Percentiles rank a stretch among this genome's conserved stretches.
Evolutionary conservation across 2,113 vertebrate species (phyloP).

Genomic region (Rhombomys opimus): DNA sequence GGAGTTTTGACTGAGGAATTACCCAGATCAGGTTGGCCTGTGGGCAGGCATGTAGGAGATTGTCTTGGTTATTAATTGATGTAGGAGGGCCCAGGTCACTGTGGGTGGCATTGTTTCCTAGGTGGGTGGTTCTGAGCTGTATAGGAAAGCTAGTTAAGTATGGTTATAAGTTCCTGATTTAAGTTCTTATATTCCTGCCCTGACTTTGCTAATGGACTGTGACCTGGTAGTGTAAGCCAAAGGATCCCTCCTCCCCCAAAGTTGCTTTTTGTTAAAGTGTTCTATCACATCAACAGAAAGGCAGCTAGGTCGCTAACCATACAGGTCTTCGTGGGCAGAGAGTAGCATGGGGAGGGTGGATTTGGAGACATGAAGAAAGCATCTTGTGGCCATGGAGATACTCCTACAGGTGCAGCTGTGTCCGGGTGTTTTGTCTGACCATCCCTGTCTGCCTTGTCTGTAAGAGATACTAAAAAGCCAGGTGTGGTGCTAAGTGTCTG

Average conservation of each 20-base stretch:
- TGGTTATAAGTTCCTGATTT: not conserved
- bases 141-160: not conserved
- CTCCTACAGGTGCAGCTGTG: no score
- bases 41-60: no score
- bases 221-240: not conserved
- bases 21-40: no score
- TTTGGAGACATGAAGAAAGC: not conserved
- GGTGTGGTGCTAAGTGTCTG: not conserved
- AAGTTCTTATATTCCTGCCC: not conserved
- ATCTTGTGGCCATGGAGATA: not conserved
- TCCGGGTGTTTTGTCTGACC: no score
- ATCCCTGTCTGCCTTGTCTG: no score
- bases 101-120: not conserved
- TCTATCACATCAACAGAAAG: not conserved
- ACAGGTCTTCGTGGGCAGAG: not conserved
- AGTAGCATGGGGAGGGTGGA: not conserved
- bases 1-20: not conserved
- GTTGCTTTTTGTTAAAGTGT: not conserved
- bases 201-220: not conserved
- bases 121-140: not conserved
- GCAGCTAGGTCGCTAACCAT: not conserved
- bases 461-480: not conserved
- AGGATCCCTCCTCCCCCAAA: not conserved
- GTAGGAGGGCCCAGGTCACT: no score
- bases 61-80: no score